A percentile compares a stretch with the other conserved stretches of the same genome.
These are phyloP conservation scores for Steromphala cineraria DNA, from an alignment of 2,888 invertebrate genomes.

Conservation along the genomic window DNA sequence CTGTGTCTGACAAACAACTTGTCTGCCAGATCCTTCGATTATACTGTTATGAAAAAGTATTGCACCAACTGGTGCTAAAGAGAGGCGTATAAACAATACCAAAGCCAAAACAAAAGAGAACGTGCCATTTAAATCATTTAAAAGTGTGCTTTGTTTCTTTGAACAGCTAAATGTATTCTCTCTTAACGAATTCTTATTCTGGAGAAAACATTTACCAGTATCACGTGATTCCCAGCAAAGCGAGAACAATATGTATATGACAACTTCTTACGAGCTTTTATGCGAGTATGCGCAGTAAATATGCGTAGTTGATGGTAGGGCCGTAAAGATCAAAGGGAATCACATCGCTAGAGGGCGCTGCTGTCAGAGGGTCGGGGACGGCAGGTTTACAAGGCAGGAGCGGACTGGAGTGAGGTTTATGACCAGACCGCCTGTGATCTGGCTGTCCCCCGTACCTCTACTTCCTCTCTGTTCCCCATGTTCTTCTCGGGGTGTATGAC, in stretches of 20 bases:
- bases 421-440: too few species aligned
- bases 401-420: neutral
- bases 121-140: constrained; percentile 4
- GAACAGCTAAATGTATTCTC: neutral
- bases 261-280: constrained; percentile 18
- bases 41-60: neutral
- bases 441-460: too few species aligned
- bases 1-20: too few species aligned
- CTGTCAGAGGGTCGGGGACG: neutral
- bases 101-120: neutral
- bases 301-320: constrained; percentile 1
- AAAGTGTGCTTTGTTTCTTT: neutral
- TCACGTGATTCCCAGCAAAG: constrained; percentile 11
- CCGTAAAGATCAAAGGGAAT: constrained; percentile 5
- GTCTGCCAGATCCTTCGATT: too few species aligned
- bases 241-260: constrained; percentile 13
- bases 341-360: neutral
- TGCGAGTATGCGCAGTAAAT: constrained; percentile 20
- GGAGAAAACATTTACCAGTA: neutral
- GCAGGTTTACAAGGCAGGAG: constrained; percentile 9
- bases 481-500: too few species aligned
- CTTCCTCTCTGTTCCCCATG: too few species aligned
- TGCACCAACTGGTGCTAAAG: neutral
- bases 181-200: constrained; percentile 2
- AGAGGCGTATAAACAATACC: neutral